Percentiles rank a stretch among this genome's conserved stretches.
phyloP scores from a whole-genome alignment of 2,113 vertebrate species.

The Sylvia atricapilla region DNA sequence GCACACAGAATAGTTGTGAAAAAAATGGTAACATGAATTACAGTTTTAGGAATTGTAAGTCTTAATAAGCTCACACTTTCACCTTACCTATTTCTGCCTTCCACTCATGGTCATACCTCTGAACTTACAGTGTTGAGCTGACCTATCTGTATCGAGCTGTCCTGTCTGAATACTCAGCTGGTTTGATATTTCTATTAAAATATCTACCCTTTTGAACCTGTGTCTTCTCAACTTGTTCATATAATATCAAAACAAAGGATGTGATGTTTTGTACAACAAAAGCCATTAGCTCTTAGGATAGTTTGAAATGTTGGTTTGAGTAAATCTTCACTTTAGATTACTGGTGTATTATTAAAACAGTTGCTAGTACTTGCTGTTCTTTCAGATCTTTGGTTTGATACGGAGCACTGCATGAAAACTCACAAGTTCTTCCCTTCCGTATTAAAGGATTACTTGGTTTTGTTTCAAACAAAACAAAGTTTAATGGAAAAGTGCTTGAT shows the following conservation, averaged over 20 bases:
- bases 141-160: background rate
- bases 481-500: background rate
- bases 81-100: background rate
- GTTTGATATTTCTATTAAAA: background rate
- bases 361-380: background rate
- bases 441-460: background rate
- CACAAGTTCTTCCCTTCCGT: background rate
- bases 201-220: background rate
- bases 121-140: background rate
- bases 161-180: background rate
- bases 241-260: background rate
- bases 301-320: background rate
- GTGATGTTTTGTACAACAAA: background rate
- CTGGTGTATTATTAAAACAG: background rate
- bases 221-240: background rate
- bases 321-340: background rate
- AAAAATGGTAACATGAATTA: background rate
- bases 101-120: background rate
- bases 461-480: slow-evolving; percentile 9
- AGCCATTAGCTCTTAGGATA: background rate
- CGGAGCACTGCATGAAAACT: background rate
- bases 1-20: background rate
- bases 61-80: slow-evolving; percentile 18
- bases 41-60: background rate
- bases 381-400: background rate